Conservation (phyloP, 2,888 invertebrate species). For the Trichogramma evanescens region DNA sequence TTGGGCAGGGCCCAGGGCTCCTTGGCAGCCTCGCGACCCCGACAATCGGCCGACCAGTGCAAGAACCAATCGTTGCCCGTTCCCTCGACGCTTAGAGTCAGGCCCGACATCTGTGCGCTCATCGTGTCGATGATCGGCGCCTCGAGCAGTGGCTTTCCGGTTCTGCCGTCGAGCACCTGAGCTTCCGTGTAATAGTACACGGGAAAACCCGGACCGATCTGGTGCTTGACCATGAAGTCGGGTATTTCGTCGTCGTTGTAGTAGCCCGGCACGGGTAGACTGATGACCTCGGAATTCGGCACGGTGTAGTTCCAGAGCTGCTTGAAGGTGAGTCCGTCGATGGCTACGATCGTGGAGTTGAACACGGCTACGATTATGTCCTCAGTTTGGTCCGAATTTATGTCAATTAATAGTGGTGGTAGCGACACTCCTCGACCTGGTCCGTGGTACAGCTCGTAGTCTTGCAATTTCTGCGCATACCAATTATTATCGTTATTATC, state of each 20-base stretch:
- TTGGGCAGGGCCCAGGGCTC: conserved; percentile 43
- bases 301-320: conserved; percentile 69
- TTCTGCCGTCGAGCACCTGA: conserved; percentile 53
- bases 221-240: conserved; percentile 70
- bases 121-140: conserved; percentile 56
- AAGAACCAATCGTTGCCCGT: conserved; percentile 70
- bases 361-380: conserved; percentile 70
- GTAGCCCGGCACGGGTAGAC: conserved; percentile 70
- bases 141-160: conserved; percentile 54
- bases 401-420: conserved; percentile 61
- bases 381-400: conserved; percentile 62
- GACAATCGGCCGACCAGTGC: conserved; percentile 69
- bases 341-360: conserved; percentile 65
- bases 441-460: conserved; percentile 52
- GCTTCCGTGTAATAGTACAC: conserved; percentile 68
- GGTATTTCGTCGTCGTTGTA: conserved; percentile 70
- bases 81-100: conserved; percentile 54
- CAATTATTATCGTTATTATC: conserved; percentile 6
- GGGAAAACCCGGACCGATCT: conserved; percentile 64
- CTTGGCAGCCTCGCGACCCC: conserved; percentile 45
- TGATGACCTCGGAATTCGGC: conserved; percentile 62
- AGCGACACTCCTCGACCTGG: conserved; percentile 61
- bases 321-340: conserved; percentile 61
- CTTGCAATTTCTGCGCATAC: conserved; percentile 47
- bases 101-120: conserved; percentile 56